Base-by-base conservation (phyloP, 2,113 vertebrate genomes). In the Apeltes quadracus region DNA sequence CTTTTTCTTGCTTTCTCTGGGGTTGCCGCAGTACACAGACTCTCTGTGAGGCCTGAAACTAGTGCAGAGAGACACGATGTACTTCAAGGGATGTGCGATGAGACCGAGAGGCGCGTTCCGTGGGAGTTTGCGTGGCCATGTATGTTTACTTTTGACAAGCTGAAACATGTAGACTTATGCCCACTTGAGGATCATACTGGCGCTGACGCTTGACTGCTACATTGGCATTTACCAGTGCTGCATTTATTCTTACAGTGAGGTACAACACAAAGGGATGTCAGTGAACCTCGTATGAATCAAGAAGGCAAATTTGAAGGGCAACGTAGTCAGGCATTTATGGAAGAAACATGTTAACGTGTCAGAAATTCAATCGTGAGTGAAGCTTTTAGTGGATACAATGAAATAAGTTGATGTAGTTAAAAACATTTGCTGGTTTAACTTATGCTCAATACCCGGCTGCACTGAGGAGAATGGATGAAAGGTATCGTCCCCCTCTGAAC, bases 401-500 rank as follows among this genome's bases (percentile, higher is more conserved):
- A 38, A 58, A 58, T 38, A 22, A n/a, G 10, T 22, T 7, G n/a
- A 36, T 34, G 1, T n/a, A 7, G 38, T 22, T 3, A 29, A 8
- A 38, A 53, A 54, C 38, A 57, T 4, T 54, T 58, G 67, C 36
- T 55, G 51, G 62, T 34, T 61, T n/a, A 22, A 27, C 57, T 16
- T 55, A 50, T 55, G 78, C 81, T 82, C 78, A 34, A 7, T 58
- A 83, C 87, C 64, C 71, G 67, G 44, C 68, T 43, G 25, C 15
- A 51, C 39, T 55, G 68, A 83, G 77, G 58, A 68, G 82, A 81
- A 77, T 62, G 61, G 78, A 78, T 69, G 75, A 66, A 83, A 75
- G 74, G 78, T 79, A 78, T 74, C 78, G 72, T 84, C 76, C 75
- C 73, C 81, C 83, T 72, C 72, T 78, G 76, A 76, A 88, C 57